Percentiles rank a stretch among this genome's conserved stretches.
Evolutionary conservation across 1,140 invertebrate species (phyloP).

Genomic region (Drosophila teissieri): DNA sequence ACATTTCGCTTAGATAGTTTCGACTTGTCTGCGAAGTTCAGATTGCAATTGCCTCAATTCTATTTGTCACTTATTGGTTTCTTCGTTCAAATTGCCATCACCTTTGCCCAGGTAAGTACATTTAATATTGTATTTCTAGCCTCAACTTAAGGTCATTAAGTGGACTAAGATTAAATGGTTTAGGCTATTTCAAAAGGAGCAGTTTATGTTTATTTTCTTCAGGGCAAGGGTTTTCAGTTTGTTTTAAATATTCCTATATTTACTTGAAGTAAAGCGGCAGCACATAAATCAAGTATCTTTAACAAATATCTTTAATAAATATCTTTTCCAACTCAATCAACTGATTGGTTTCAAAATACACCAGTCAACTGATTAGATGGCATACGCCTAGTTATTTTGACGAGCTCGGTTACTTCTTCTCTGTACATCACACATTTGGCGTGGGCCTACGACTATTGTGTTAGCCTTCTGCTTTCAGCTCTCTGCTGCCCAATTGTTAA

Average conservation of each 20-base stretch:
- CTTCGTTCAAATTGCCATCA: constrained; percentile 2
- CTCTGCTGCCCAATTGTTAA: constrained; percentile 27
- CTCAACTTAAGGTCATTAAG: no score
- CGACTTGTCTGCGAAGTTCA: constrained; percentile 16
- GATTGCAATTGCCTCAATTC: constrained; percentile 5
- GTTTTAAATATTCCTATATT: no score
- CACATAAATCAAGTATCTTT: no score
- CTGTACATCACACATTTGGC: neutral
- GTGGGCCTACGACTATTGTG: constrained; percentile 1
- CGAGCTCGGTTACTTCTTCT: neutral
- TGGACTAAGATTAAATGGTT: no score
- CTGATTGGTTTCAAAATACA: constrained; percentile 4
- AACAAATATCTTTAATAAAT: neutral
- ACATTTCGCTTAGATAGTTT: constrained; percentile 23
- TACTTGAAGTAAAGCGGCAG: no score
- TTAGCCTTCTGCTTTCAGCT: neutral
- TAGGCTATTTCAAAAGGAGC: no score
- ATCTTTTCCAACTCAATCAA: neutral
- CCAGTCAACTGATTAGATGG: constrained; percentile 11
- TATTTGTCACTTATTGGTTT: constrained; percentile 8
- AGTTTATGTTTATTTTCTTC: no score
- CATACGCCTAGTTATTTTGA: neutral
- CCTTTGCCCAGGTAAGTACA: constrained; percentile 39
- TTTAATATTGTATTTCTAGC: neutral
- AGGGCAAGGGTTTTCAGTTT: no score